Evolutionary conservation across 2,113 vertebrate species (phyloP), one percentile per base, ranked within the genome.

Genomic region (Colossoma macropomum): DNA sequence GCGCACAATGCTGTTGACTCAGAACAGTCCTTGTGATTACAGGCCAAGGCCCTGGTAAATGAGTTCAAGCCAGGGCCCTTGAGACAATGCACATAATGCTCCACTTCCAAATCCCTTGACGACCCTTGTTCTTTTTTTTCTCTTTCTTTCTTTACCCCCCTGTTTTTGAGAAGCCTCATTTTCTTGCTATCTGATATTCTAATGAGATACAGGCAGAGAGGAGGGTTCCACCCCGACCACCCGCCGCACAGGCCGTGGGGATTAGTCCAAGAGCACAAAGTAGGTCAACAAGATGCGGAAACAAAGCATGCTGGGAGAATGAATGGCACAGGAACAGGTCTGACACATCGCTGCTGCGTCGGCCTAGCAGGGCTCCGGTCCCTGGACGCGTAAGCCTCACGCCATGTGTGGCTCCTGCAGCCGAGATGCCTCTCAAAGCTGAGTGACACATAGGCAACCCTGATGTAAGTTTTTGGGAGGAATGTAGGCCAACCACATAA

Each of bases 251-350:
- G 83, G 70, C 86, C 83, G 59, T 77, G 45, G 88, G 85, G 82
- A 88, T 89, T 89, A 90, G 84, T 84, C 77, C 84, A 86, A 87
- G 84, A 86, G 80, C 79, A 79, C 82, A 87, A 90, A 90, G 80
- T 90, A 86, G 89, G 89, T 90, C 89, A 89, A 79, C 85, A 88
- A 89, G 88, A 88, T 65, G 74, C 62, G 69, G 78, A 86, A 85
- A 88, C 87, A 86, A 89, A 85, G 85, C 82, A 84, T 73, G 77
- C 72, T 71, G 83, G 80, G 76, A 86, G 72, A 83, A 79, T 85
- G 77, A 85, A 82, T 82, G 84, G 79, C 82, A 77, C 69, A 21
- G 38, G 86, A 70, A 76, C 84, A 74, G 80, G 77, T 84, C 81
- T 84, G 80, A 78, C 48, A 77, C 75, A 30, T 76, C 59, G 45